Evolutionary conservation across 1,140 invertebrate species (phyloP), one percentile per base, ranked within the genome.

Genomic region (Armadillidium nasatum): DNA sequence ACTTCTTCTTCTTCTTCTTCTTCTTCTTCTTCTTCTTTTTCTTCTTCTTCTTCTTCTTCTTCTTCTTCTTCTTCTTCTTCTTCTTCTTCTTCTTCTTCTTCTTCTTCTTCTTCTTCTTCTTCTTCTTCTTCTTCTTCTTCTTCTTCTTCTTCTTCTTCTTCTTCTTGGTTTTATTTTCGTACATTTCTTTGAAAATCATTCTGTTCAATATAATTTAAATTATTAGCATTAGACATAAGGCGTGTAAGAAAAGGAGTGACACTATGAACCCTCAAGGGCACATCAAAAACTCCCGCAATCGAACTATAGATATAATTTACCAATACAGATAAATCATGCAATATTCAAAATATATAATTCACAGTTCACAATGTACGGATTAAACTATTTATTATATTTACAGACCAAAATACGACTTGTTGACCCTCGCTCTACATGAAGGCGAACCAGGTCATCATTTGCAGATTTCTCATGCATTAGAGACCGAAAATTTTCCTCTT

Each of bases 371-470:
- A n/a, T n/a, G n/a, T n/a, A n/a, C n/a, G n/a, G n/a, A n/a, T 50
- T 50, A 15, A 46, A 73, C 21, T 68, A 19, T 43, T 45, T 71
- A 11, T 78, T 67, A 10, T 13, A n/a, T 67, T 74, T 79, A 10
- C 73, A 85, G 84, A 19, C 82, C 83, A 10, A 83, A 76, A 23
- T 85, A 85, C 78, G 83, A 83, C 15, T 83, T 84, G 73, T 78
- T 84, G 78, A 81, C 84, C 23, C 71, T 86, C 22, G 80, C 83
- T 72, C 74, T 86, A n/a, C 86, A 86, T 66, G 86, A 86, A 76
- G 84, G 83, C 0, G 81, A 82, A 68, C 86, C 86, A 0, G 86
- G 85, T 9, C 85, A 86, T 79, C 86, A 86, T 81, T 75, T 86
- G 19, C 85, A 86, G 82, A 83, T 83, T 72, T 74, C 80, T 7